Evolutionary conservation across 1,140 invertebrate genomes (phyloP).

Genomic region (Hyphantria cunea): DNA sequence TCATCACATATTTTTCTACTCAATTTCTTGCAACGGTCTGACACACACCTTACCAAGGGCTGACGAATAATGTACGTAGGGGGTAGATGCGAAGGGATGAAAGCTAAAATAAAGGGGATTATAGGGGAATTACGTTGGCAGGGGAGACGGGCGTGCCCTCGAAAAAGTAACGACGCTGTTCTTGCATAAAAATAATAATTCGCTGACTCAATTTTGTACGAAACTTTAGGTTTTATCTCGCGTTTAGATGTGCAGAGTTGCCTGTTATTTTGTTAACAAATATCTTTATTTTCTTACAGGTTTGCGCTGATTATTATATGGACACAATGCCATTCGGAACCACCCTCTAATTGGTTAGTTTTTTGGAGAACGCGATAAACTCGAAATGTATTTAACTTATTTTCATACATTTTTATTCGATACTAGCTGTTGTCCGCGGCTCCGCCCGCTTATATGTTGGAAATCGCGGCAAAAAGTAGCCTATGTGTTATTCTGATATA

Average conservation of each 20-base stretch:
- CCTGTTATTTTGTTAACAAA: not conserved
- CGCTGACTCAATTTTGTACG: constrained; percentile 7
- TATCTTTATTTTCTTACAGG: not conserved
- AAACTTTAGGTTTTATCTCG: not conserved
- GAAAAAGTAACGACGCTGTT: constrained; percentile 33
- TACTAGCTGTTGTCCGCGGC: too few species aligned
- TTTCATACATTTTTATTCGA: too few species aligned
- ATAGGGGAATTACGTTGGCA: constrained; percentile 60
- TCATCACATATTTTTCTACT: not conserved
- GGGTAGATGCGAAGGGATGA: constrained; percentile 42
- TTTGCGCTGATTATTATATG: too few species aligned
- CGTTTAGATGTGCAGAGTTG: constrained; percentile 2
- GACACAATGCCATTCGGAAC: too few species aligned
- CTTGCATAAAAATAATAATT: constrained; percentile 44
- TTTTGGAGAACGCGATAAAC: too few species aligned
- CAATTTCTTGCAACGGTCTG: constrained; percentile 39
- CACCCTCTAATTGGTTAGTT: too few species aligned
- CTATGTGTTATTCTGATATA: too few species aligned
- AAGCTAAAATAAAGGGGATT: constrained; percentile 63
- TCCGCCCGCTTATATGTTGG: too few species aligned
- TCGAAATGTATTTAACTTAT: too few species aligned
- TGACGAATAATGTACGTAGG: constrained; percentile 44
- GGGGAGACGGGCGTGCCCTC: constrained; percentile 44
- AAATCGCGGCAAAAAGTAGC: too few species aligned
- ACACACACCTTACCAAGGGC: constrained; percentile 37